Base-by-base conservation (phyloP, 2,113 vertebrate genomes). In the Ariopsis seemanni region DNA sequence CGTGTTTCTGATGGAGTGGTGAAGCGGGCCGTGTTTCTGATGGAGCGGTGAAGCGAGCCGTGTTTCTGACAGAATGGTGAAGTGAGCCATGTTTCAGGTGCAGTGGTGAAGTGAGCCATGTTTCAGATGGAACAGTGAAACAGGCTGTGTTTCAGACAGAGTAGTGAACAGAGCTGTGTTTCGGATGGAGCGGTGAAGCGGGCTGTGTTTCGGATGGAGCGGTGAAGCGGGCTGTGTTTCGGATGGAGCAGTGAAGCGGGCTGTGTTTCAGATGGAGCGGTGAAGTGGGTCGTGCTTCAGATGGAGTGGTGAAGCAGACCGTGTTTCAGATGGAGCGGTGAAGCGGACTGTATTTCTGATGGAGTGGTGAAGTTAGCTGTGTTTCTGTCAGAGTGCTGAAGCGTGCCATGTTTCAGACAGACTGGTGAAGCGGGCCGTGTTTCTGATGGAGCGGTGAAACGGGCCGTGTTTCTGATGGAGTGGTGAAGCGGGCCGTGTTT, bases 161-260 rank as follows among this genome's bases (percentile, higher is more conserved):
- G 34, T 34, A 2, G 1, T 34, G 34, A 34, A 34, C 1, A 0
- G 34, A 0, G 34, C 34, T 2, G 2, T 2, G 34, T 42, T 42
- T 42, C 34, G 2, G 9, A n/a, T 1, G 2, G 7, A 3, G 22
- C 12, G n/a, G n/a, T 67, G 63, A 67, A 14, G 63, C 25, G 11
- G 65, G n/a, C 2, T 0, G 9, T n/a, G 25, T 27, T 67, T 67
- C 1, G 0, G 4, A 27, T 0, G 1, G 10, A 5, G 65, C 2
- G 65, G 9, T 67, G 65, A 67, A 27, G n/a, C 25, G 11, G 10
- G 65, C 18, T 0, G 8, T 65, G 22, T 27, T 67, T 27, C 1
- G 1, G n/a, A 14, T 0, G 1, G n/a, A 22, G 18, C 8, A 5
- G 20, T 25, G 20, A 62, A 25, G 60, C 2, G 9, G n/a, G 10